Percentiles rank a stretch among this genome's conserved stretches.
Evolutionary conservation across 2,888 invertebrate genomes (phyloP).

Genomic region (Ophion costatus): DNA sequence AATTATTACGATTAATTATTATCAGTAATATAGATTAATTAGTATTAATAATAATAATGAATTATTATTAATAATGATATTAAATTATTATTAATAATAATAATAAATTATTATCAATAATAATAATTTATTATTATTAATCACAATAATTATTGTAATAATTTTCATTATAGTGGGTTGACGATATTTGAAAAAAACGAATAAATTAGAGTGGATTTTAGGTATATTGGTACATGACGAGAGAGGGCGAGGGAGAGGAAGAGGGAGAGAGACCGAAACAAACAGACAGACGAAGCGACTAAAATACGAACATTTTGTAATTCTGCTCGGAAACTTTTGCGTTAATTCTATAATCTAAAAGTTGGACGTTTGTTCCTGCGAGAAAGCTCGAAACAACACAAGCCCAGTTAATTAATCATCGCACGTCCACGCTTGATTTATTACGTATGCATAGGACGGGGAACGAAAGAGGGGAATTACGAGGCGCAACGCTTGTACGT

Average conservation of each 20-base stretch:
- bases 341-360: conserved; percentile 20
- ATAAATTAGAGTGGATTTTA: too few relatives aligned
- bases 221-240: background rate
- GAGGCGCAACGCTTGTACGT: conserved; percentile 40
- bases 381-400: conserved; percentile 14
- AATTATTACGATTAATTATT: too few relatives aligned
- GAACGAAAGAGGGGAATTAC: conserved; percentile 12
- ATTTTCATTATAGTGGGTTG: too few relatives aligned
- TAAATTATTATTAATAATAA: too few relatives aligned
- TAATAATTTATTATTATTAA: too few relatives aligned
- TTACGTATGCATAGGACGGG: conserved; percentile 21
- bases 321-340: conserved; percentile 5
- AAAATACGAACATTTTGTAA: conserved; percentile 12
- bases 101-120: too few relatives aligned
- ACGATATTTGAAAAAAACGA: too few relatives aligned
- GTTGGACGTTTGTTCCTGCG: conserved; percentile 1
- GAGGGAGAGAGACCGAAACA: background rate
- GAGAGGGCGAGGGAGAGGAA: background rate
- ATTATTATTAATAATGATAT: too few relatives aligned
- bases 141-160: too few relatives aligned
- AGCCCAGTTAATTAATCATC: conserved; percentile 37
- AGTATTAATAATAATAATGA: too few relatives aligned
- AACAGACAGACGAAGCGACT: background rate
- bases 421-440: conserved; percentile 32
- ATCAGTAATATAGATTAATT: too few relatives aligned